Evolutionary conservation across 2,797 vertebrate genomes (phyloP), one percentile per base, ranked within the genome.

Genomic region (Acestrorhynchus altus): DNA sequence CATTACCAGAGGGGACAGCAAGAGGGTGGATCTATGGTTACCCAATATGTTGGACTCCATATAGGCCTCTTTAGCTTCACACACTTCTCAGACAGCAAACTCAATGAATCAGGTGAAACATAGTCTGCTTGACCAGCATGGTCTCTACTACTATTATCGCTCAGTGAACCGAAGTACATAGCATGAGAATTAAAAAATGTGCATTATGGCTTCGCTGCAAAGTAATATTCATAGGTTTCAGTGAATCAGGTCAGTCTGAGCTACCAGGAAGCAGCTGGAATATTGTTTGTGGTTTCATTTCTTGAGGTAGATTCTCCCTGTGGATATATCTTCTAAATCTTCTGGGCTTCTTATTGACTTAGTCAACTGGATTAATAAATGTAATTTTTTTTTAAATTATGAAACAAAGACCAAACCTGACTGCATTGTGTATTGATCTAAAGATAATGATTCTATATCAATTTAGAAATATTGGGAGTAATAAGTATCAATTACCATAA

Each of bases 1-100:
- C 80, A 76, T 81, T 79, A 76, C 83, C 79, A 42, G 81, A 83
- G 76, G 81, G 83, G 81, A 83, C 83, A 76, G 76, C 77, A 59
- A 59, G 52, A 83, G 77, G 67, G 47, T 76, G 72, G 51, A 76
- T 71, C 80, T 81, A 78, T 71, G 72, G 71, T 80, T 82, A 82
- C 81, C 31, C 71, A 76, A 72, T 76, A 66, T 74, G 72, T 47
- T 56, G 67, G 51, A n/a, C 35, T 24, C 66, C 54, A 80, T 75
- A 79, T 22, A 70, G 67, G 72, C 72, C 49, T 64, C 39, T 61
- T 71, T 74, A 54, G 56, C 68, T 47, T 69, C 44, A 69, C 65
- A 69, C 57, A 70, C 72, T 64, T 80, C 39, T 70, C 15, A 3
- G 59, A 42, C 49, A 76, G 60, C 73, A 76, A 71, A 75, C 63